A percentile compares a stretch with the other conserved stretches of the same genome.
These are phyloP conservation scores for Acomys russatus DNA, from an alignment of 2,797 vertebrate genomes.

Conservation along the genomic window DNA sequence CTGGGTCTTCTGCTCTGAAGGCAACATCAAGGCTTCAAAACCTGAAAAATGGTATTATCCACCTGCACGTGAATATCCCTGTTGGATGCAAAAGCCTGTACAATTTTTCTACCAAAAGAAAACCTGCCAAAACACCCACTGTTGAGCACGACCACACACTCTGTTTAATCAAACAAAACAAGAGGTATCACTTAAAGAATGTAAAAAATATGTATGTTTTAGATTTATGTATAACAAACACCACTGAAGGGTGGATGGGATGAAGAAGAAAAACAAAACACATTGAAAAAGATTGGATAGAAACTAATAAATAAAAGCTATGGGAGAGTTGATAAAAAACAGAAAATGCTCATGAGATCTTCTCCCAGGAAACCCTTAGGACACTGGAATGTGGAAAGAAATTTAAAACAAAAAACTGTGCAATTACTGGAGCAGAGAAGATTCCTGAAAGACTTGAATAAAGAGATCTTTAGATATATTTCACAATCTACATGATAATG, in stretches of 20 bases:
- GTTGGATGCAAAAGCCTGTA: background rate
- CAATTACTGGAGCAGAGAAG: background rate
- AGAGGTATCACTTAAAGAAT: background rate
- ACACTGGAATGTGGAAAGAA: conserved; percentile 5
- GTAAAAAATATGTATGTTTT: background rate
- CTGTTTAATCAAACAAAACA: background rate
- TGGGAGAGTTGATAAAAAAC: background rate
- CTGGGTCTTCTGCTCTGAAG: background rate
- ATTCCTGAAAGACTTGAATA: conserved; percentile 1
- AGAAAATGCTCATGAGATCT: background rate
- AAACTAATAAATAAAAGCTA: background rate
- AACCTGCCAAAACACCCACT: background rate
- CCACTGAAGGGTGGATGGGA: background rate
- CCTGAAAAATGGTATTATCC: background rate
- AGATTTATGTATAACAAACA: background rate
- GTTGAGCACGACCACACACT: background rate
- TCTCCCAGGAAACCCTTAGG: background rate
- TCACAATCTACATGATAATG: conserved; percentile 26
- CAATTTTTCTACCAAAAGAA: conserved; percentile 14
- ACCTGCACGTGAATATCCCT: background rate
- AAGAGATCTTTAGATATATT: conserved; percentile 21
- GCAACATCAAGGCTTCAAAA: background rate
- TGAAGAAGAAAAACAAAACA: background rate
- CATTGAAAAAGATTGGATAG: background rate
- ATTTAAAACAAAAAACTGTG: background rate